Percentiles rank a stretch among this genome's conserved stretches.
These are phyloP conservation scores for Saimiri boliviensis DNA, from an alignment of 2,113 vertebrate genomes.

Conservation along the genomic window DNA sequence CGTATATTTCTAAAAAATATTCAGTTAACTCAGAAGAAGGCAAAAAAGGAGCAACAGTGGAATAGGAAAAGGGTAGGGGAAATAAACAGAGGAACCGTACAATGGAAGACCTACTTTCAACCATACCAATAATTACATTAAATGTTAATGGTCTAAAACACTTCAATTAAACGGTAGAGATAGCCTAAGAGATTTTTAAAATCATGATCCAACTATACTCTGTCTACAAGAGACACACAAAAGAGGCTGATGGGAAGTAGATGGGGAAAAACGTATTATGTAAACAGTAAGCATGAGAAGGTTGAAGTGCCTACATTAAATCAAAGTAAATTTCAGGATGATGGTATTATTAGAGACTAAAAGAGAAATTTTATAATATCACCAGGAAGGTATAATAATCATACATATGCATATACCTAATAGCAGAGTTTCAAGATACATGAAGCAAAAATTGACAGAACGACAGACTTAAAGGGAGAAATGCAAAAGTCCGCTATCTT, in stretches of 20 bases:
- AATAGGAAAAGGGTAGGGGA: not conserved
- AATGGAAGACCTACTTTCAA: not conserved
- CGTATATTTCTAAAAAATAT: not conserved
- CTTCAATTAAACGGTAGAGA: not conserved
- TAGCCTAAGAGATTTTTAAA: not conserved
- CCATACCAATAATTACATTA: not conserved
- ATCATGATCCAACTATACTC: not conserved
- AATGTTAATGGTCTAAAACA: not conserved
- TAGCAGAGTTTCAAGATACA: not conserved
- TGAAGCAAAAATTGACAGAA: not conserved
- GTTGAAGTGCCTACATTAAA: not conserved
- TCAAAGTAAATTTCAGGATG: not conserved
- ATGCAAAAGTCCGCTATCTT: not conserved
- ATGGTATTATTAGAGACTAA: not conserved
- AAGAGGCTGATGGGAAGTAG: not conserved
- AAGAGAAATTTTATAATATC: not conserved
- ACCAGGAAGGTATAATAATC: not conserved
- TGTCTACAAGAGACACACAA: not conserved
- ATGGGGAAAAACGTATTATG: not conserved
- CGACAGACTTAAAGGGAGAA: not conserved
- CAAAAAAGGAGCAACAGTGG: not conserved
- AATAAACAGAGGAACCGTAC: not conserved
- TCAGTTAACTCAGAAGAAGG: not conserved
- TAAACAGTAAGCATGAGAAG: not conserved
- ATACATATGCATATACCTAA: not conserved